Percentiles rank a stretch among this genome's conserved stretches.
phyloP scores from a whole-genome alignment of 2,113 vertebrate species.

The Heloderma charlesbogerti region DNA sequence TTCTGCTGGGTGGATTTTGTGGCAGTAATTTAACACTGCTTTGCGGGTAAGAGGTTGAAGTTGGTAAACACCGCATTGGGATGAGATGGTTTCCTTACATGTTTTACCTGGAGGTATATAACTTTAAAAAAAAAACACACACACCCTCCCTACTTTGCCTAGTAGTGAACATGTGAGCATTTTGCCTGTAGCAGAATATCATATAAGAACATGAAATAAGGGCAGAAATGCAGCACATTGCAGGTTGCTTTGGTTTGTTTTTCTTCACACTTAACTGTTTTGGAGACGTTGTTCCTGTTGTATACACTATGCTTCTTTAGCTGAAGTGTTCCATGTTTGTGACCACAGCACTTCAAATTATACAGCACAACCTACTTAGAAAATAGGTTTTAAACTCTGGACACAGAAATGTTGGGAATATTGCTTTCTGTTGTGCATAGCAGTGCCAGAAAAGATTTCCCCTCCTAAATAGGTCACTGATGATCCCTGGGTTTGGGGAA shows the following conservation, averaged over 20 bases:
- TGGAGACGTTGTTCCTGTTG: neutral
- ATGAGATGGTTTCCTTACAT: slow-evolving; percentile 27
- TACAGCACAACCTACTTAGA: neutral
- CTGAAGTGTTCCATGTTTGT: neutral
- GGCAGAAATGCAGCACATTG: neutral
- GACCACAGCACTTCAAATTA: neutral
- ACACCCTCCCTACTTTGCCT: neutral
- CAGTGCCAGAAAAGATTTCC: neutral
- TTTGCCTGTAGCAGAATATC: slow-evolving; percentile 38
- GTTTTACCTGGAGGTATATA: neutral
- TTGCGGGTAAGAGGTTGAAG: slow-evolving; percentile 54
- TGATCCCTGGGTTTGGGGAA: slow-evolving; percentile 1
- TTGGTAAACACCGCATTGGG: slow-evolving; percentile 31
- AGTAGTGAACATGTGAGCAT: slow-evolving; percentile 1
- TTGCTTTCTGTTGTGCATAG: neutral
- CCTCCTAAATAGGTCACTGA: neutral
- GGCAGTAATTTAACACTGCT: slow-evolving; percentile 49
- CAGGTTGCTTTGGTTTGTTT: slow-evolving; percentile 35
- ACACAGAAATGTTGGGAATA: neutral
- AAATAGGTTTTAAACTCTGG: neutral
- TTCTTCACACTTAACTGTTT: neutral
- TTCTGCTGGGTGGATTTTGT: slow-evolving; percentile 44
- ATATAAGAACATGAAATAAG: slow-evolving; percentile 6
- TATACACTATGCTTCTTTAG: neutral
- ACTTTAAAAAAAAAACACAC: slow-evolving; percentile 1